Base-by-base conservation (phyloP, 1,140 invertebrate genomes). In the Pseudomyrmex concolor region DNA sequence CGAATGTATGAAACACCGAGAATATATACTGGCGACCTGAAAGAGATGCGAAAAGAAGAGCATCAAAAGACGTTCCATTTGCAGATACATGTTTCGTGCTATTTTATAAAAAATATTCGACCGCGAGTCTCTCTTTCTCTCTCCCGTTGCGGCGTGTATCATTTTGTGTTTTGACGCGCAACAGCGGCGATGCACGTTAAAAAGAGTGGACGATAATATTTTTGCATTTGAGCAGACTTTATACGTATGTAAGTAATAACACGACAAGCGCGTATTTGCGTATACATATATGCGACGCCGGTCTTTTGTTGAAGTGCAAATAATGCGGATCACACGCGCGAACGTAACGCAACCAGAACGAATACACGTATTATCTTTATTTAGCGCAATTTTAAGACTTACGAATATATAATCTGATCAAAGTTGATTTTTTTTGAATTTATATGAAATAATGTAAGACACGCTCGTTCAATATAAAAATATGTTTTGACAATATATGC, bases 321-420 rank as follows among this genome's bases (percentile, higher is more conserved):
- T 84, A 86, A 87, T 67, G 51, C n/a, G 62, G 22, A 62, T 77
- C 54, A 19, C 34, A 34, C 34, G 34, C 0, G 5, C 34, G 34
- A 34, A 5, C 34, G 34, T 87, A 78, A 64, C 15, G 59, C 10
- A 70, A 77, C 48, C 25, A 22, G 34, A 34, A 0, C 43, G 62
- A 45, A 45, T 34, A 34, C 19, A 74, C 71, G 73, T 55, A 57
- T 77, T 70, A 78, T 84, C 78, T 86, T 62, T 73, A 13, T 66
- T 59, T 59, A 34, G 81, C 68, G 62, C 76, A 74, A 86, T 70
- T 84, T 51, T 50, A 63, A 86, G 80, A 59, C 57, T 68, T 54
- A 48, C 22, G 43, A 67, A 51, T 13, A 13, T 1, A 3, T 60
- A 71, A 54, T 50, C 12, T 62, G 59, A 13, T 10, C 17, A 17